Conservation (phyloP, 2,888 invertebrate genomes). For the Syrphus vitripennis region DNA sequence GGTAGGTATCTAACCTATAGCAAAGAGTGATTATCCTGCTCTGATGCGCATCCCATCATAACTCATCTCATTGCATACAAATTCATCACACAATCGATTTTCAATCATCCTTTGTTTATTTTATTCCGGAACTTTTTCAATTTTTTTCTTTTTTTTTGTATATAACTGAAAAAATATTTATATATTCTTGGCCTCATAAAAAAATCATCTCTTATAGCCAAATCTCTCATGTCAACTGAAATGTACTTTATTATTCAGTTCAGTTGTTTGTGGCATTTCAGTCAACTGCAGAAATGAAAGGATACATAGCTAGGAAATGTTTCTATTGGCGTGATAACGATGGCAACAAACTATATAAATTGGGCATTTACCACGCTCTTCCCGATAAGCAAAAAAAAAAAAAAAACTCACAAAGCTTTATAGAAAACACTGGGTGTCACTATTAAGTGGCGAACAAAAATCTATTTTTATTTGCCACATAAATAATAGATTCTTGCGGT, state of each 20-base stretch:
- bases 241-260: constrained; percentile 36
- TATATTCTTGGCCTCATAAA: constrained; percentile 65
- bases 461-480: constrained; percentile 68
- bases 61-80: constrained; percentile 63
- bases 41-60: constrained; percentile 22
- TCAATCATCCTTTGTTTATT: constrained; percentile 67
- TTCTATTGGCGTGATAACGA: constrained; percentile 8
- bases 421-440: constrained; percentile 60
- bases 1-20: too few species aligned
- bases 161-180: constrained; percentile 39
- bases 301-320: background rate
- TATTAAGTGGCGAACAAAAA: constrained; percentile 62
- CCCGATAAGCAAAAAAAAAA: background rate
- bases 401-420: constrained; percentile 19
- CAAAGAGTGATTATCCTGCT: constrained; percentile 44
- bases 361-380: background rate
- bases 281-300: constrained; percentile 2
- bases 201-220: constrained; percentile 66
- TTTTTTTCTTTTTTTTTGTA: background rate
- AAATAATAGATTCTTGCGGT: constrained; percentile 67
- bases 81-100: constrained; percentile 69
- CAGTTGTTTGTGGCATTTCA: background rate
- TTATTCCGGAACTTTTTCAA: constrained; percentile 28
- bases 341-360: background rate
- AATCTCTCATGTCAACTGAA: constrained; percentile 62